A percentile compares a stretch with the other conserved stretches of the same genome.
Conservation (phyloP, 2,797 vertebrate species). For the Tokudaia tokunoshimensis region DNA sequence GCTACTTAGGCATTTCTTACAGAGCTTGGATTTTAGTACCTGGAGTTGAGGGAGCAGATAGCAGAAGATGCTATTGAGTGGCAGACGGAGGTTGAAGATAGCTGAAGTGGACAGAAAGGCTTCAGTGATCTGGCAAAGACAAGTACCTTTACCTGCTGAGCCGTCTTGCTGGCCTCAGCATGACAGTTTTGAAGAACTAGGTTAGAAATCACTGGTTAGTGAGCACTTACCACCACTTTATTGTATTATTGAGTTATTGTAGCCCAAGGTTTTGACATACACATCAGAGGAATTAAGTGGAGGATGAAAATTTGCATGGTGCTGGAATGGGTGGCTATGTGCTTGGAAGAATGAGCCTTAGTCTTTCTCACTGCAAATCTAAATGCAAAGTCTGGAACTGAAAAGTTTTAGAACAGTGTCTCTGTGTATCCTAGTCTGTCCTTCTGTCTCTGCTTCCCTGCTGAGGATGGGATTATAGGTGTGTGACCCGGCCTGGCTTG, state of each 20-base stretch:
- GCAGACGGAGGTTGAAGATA: no score
- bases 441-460: neutral
- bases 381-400: neutral
- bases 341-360: neutral
- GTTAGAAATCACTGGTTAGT: neutral
- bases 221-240: neutral
- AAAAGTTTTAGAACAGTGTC: neutral
- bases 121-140: neutral
- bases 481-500: neutral
- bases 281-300: neutral
- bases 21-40: neutral
- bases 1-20: neutral
- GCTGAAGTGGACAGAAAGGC: neutral
- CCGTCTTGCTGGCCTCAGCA: neutral
- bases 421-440: neutral
- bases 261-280: neutral
- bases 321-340: neutral
- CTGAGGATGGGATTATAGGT: neutral
- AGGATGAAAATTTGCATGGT: neutral
- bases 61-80: neutral
- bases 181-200: neutral
- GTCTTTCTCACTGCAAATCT: rapidly evolving
- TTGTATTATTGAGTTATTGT: neutral
- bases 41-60: neutral
- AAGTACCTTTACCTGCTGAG: neutral